A percentile compares a stretch with the other conserved stretches of the same genome.
These are phyloP conservation scores for Campoletis sonorensis DNA, from an alignment of 1,140 invertebrate genomes.

Conservation along the genomic window DNA sequence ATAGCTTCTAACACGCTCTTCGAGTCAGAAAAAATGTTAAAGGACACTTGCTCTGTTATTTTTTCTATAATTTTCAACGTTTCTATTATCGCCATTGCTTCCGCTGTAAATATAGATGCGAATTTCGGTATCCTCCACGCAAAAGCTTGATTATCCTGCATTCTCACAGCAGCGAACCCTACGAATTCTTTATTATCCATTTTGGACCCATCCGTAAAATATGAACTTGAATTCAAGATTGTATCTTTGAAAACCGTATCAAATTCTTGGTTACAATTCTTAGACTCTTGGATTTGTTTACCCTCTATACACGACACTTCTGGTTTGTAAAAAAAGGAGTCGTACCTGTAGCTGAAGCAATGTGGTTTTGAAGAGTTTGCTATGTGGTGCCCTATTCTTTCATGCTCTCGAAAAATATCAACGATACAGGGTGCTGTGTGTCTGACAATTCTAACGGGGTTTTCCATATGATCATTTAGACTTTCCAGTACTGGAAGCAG, in stretches of 20 bases:
- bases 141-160: not conserved
- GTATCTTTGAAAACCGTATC: not conserved
- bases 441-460: not conserved
- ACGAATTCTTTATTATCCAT: not conserved
- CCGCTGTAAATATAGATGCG: constrained; percentile 3
- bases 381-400: not conserved
- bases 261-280: not conserved
- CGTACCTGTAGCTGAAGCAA: not conserved
- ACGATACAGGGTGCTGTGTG: not conserved
- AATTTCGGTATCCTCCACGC: not conserved
- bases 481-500: not conserved
- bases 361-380: not conserved
- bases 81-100: constrained; percentile 15
- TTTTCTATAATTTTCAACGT: not conserved
- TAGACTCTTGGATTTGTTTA: not conserved
- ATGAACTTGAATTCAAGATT: not conserved
- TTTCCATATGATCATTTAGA: not conserved
- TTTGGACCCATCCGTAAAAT: constrained; percentile 37
- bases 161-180: not conserved
- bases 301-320: not conserved
- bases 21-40: constrained; percentile 27
- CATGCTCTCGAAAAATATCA: not conserved
- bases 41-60: not conserved
- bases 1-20: constrained; percentile 23
- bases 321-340: not conserved